Base-by-base conservation (phyloP, 1,140 invertebrate genomes). In the Cydia splendana region DNA sequence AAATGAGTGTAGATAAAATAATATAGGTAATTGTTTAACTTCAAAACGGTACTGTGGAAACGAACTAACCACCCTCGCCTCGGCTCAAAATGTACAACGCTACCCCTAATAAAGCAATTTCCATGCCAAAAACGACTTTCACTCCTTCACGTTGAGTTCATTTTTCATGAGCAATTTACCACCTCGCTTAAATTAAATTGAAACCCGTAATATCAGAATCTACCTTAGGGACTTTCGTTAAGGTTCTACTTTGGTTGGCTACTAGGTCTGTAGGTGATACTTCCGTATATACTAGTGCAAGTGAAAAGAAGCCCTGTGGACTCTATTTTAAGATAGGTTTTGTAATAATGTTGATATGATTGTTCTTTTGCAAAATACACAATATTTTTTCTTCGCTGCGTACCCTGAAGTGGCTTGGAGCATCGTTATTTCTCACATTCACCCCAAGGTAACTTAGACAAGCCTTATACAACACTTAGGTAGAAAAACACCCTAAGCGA, bases 21-120 rank as follows among this genome's bases (percentile, higher is more conserved):
- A 30, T 30, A 30, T 30, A 30, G 30, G 30, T 30, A 30, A 30
- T 30, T 30, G 2, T 30, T 30, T 38, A 62, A 65, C 30, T 10
- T 65, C 48, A 69, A 76, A 78, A 73, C 20, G 0, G 67, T 76
- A 62, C 80, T 78, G 83, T 87, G 85, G 84, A 86, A 84, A 86
- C 80, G 65, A 42, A 65, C 78, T 13, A 30, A 74, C 78, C 77
- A 77, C 80, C 80, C 81, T 65, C 74, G 73, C 76, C 57, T 62
- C 38, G 81, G 71, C 83, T 83, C 83, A 79, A 85, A 87, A 87
- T 85, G 86, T 76, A 79, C 78, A 78, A 76, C 75, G 73, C 69
- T 78, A 76, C 80, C 86, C 84, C 83, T 84, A 84, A 84, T 81
- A 85, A 82, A 81, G 79, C 79, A 77, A 84, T 83, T 77, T 57